These are phyloP conservation scores for Melikaiella ostensackeni DNA, from an alignment of 2,888 invertebrate genomes.

Conservation along the genomic window DNA sequence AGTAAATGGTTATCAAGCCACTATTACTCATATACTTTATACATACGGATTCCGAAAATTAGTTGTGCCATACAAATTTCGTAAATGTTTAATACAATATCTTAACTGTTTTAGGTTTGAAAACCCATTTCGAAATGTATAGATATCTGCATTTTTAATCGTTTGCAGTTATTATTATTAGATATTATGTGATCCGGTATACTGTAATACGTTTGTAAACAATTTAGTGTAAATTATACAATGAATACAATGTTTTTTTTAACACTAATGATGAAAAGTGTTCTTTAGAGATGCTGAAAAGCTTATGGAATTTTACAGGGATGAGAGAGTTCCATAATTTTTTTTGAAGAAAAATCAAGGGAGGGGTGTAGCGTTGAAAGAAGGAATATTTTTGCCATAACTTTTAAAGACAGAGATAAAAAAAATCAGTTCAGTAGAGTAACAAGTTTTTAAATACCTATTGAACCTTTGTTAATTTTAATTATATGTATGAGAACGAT, in stretches of 20 bases:
- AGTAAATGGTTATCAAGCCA: not conserved
- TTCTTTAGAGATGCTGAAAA: not conserved
- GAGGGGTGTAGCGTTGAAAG: not conserved
- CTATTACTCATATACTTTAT: too few relatives aligned
- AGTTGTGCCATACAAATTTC: too few relatives aligned
- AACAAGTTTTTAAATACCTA: too few relatives aligned
- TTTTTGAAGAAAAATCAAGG: not conserved
- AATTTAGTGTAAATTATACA: not conserved
- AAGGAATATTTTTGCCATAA: not conserved
- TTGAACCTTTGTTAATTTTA: not conserved
- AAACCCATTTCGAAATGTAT: not conserved
- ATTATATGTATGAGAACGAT: not conserved
- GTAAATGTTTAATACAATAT: too few relatives aligned
- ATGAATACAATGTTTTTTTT: not conserved
- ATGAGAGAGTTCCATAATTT: not conserved
- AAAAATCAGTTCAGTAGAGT: too few relatives aligned
- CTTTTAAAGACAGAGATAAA: too few relatives aligned
- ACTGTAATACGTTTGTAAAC: not conserved
- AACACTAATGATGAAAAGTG: not conserved
- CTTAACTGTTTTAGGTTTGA: not conserved
- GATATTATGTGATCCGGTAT: not conserved
- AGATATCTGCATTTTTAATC: not conserved
- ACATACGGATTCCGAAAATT: too few relatives aligned
- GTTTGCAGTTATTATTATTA: not conserved
- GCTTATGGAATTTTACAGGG: not conserved